Base-by-base conservation (phyloP, 1,140 invertebrate genomes). In the Proctacanthus coquilletti region DNA sequence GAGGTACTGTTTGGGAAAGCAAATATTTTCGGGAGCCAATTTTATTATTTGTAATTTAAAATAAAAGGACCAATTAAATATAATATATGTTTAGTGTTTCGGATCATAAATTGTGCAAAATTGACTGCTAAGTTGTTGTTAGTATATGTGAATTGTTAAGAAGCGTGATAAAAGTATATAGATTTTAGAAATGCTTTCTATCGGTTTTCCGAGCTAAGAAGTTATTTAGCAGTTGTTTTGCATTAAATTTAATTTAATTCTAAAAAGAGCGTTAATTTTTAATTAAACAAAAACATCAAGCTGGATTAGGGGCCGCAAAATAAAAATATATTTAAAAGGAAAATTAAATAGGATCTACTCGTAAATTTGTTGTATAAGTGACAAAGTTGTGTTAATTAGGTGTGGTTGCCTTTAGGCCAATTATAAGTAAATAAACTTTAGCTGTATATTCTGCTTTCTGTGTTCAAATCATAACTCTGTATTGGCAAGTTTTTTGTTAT, bases 251-350 rank as follows among this genome's bases (percentile, higher is more conserved):
- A n/a, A n/a, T n/a, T n/a, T n/a, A n/a, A n/a, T n/a, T n/a, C n/a
- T 9, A 9, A 27, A 27, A 27, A 27, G 8, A 27, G 8, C 23
- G 23, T 9, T 9, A 27, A 27, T 9, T 9, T 27, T 9, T 13
- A 13, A 27, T 27, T 27, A 8, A 27, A 9, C 8, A 8, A 27
- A 9, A 27, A 27, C 13, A 27, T 27, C 23, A 34, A 40, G 39
- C 39, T 40, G 39, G 39, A 32, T 30, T 23, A 35, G 39, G 39
- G 39, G 39, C 39, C 39, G 39, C 34, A 40, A 21, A 34, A 40
- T 9, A 9, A 8, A 27, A 27, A 9, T 27, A 27, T 27, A 9
- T 9, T 27, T 27, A 9, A 27, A 27, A 27, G 8, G 8, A 27
- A 8, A 27, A 27, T 9, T 8, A 13, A 27, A 27, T 13, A 9